phyloP scores from a whole-genome alignment of 2,888 invertebrate genomes.

The Orthosia gothica region DNA sequence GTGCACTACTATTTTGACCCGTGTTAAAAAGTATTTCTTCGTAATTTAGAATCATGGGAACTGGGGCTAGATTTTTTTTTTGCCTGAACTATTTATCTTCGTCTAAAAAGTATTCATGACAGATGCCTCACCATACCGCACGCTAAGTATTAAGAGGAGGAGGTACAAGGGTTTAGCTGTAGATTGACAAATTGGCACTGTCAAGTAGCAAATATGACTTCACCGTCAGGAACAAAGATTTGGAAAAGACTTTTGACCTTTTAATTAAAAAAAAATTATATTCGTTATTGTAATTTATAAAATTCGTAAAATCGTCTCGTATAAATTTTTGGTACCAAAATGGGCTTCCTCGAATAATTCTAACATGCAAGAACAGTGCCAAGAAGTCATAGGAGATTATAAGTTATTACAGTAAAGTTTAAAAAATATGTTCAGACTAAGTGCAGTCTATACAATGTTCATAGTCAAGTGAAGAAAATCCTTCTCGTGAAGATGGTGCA shows the following conservation, averaged over 20 bases:
- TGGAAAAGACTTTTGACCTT: too few species aligned
- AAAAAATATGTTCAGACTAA: constrained; percentile 77
- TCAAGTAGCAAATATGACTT: constrained; percentile 25
- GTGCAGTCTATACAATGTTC: constrained; percentile 71
- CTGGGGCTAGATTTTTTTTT: not conserved
- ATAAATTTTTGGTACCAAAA: constrained; percentile 18
- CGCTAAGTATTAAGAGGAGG: constrained; percentile 13
- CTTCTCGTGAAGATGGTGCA: not conserved
- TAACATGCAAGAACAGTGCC: constrained; percentile 55
- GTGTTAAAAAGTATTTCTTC: not conserved
- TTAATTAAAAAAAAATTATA: not conserved
- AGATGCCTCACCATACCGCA: constrained; percentile 14
- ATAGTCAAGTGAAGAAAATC: constrained; percentile 35
- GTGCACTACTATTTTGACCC: too few species aligned
- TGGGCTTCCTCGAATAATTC: constrained; percentile 11
- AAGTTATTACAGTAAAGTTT: constrained; percentile 72
- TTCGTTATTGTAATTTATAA: constrained; percentile 10
- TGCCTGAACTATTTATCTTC: not conserved
- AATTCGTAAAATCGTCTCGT: constrained; percentile 21
- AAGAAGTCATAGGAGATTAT: constrained; percentile 22
- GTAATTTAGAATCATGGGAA: not conserved
- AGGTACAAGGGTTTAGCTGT: constrained; percentile 27
- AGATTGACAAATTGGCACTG: constrained; percentile 57
- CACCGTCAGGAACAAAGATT: constrained; percentile 8
- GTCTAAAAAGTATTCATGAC: constrained; percentile 21